These are phyloP conservation scores for Vulpes ferrilata DNA, from an alignment of 2,113 vertebrate species.

Conservation along the genomic window DNA sequence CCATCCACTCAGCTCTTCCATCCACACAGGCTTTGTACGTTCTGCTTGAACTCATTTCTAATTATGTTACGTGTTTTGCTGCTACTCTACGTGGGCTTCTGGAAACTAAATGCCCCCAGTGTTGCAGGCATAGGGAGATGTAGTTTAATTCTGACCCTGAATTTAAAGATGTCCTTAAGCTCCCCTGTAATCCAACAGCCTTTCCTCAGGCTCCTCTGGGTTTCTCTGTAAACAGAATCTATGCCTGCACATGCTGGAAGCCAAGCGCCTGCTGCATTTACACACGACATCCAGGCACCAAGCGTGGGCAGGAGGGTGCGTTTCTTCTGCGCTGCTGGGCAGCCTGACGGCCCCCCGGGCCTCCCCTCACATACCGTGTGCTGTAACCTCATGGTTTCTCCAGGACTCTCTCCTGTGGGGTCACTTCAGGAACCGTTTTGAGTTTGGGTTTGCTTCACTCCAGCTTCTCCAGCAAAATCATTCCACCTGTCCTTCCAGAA, in stretches of 20 bases:
- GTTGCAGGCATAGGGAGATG: background rate
- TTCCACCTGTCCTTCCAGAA: background rate
- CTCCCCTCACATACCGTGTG: no score
- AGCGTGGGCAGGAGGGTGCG: no score
- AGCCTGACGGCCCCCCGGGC: fast-evolving
- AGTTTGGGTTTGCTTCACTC: background rate
- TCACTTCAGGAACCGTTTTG: no score
- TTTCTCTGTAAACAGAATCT: background rate
- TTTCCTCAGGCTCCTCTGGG: background rate
- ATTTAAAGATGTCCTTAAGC: background rate
- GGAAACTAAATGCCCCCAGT: background rate
- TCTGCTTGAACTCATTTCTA: background rate
- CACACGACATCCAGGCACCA: background rate
- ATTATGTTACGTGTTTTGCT: background rate
- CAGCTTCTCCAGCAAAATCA: background rate
- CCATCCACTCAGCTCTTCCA: fast-evolving
- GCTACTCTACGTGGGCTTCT: background rate
- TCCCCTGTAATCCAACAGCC: background rate
- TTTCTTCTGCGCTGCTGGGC: no score
- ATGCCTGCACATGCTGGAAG: fast-evolving
- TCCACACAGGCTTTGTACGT: background rate
- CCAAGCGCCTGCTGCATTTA: background rate
- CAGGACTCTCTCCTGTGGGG: background rate
- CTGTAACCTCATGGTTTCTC: background rate
- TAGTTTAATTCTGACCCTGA: fast-evolving